A percentile compares a stretch with the other conserved stretches of the same genome.
Evolutionary conservation across 2,113 vertebrate species (phyloP).

Genomic region (Nycticryphes semicollaris): DNA sequence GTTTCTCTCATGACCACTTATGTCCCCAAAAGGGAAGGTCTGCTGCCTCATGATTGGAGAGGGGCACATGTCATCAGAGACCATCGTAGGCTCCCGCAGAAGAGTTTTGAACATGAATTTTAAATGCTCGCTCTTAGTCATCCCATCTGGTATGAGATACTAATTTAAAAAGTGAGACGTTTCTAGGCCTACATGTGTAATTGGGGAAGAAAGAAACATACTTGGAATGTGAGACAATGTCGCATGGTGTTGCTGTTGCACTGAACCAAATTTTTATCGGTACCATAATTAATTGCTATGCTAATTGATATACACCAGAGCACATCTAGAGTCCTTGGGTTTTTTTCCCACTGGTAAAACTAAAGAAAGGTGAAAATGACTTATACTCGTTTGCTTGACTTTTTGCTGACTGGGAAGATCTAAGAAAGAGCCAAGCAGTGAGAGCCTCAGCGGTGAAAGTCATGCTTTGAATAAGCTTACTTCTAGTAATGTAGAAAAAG

Average conservation of each 20-base stretch:
- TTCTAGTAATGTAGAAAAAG: neutral
- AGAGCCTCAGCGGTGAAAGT: neutral
- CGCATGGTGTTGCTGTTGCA: conserved; percentile 42
- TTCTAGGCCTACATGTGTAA: neutral
- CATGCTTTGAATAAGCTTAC: neutral
- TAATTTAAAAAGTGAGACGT: conserved; percentile 47
- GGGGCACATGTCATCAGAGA: neutral
- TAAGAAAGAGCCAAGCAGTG: neutral
- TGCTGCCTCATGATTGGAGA: neutral
- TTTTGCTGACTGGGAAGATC: neutral
- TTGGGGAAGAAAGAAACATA: neutral
- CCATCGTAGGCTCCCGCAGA: neutral
- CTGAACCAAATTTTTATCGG: neutral
- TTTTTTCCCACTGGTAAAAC: neutral
- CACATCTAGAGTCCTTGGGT: neutral
- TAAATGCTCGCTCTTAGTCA: conserved; percentile 18
- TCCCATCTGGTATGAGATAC: conserved; percentile 33
- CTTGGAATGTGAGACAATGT: neutral
- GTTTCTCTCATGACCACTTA: neutral
- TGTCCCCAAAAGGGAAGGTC: neutral
- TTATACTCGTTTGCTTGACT: neutral
- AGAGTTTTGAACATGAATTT: neutral
- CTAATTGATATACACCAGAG: conserved; percentile 21
- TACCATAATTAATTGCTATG: conserved; percentile 11
- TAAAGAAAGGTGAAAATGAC: conserved; percentile 3